These are phyloP conservation scores for Alloscopus bannaensis DNA, from an alignment of 2,888 invertebrate species.

Conservation along the genomic window DNA sequence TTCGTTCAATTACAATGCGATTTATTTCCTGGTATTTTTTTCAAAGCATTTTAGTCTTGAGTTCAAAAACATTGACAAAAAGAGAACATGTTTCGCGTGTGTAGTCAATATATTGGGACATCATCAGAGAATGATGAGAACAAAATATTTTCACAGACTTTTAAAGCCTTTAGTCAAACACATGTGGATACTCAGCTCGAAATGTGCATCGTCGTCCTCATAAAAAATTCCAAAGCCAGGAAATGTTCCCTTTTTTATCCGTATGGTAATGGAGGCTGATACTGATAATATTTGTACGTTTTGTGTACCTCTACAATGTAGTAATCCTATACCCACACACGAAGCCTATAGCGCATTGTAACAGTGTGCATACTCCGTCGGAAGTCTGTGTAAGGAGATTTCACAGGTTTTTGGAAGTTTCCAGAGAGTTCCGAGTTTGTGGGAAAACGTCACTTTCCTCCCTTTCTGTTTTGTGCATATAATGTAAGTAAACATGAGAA, in stretches of 20 bases:
- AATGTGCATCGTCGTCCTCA: neutral
- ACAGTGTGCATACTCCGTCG: neutral
- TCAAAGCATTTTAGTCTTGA: too few species aligned
- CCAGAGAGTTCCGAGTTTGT: conserved; percentile 36
- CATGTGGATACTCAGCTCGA: neutral
- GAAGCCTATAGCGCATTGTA: too few species aligned
- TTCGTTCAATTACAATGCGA: too few species aligned
- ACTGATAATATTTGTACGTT: neutral
- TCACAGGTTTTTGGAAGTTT: conserved; percentile 45
- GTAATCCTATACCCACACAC: too few species aligned
- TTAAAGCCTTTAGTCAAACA: conserved; percentile 42
- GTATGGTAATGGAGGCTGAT: conserved; percentile 22
- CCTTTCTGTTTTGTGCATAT: conserved; percentile 2
- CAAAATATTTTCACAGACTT: conserved; percentile 24
- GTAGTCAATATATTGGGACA: too few species aligned
- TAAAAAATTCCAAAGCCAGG: too few species aligned
- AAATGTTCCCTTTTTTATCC: conserved; percentile 4
- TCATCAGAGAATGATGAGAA: too few species aligned
- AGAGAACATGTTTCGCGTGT: too few species aligned
- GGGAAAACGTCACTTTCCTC: conserved; percentile 14
- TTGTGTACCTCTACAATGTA: too few species aligned
- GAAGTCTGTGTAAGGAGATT: conserved; percentile 24
- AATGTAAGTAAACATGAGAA: conserved; percentile 4
- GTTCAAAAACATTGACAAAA: too few species aligned
- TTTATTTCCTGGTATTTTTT: too few species aligned